Conservation (phyloP, 2,888 invertebrate genomes). For the Labia minor region DNA sequence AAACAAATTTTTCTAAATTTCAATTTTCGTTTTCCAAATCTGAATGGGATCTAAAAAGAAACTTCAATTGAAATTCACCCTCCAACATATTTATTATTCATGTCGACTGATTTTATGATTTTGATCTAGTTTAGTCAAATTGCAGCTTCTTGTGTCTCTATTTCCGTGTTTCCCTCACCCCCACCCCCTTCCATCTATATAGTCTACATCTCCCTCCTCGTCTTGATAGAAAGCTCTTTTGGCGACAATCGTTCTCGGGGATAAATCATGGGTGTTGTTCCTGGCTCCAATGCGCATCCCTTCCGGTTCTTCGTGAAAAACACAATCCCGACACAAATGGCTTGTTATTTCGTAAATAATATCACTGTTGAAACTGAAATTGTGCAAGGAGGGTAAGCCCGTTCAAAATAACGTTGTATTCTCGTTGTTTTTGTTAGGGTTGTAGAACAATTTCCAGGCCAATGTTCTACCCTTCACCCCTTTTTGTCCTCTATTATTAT, state of each 20-base stretch:
- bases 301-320: slow-evolving; percentile 6
- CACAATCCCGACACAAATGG: slow-evolving; percentile 1
- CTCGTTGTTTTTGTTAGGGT: not conserved
- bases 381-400: not conserved
- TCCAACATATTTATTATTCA: not conserved
- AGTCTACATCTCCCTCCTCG: too few species aligned
- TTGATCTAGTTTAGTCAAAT: not conserved
- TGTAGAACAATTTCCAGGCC: not conserved
- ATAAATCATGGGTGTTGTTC: not conserved
- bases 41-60: too few species aligned
- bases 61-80: not conserved
- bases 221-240: not conserved
- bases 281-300: not conserved
- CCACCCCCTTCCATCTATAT: too few species aligned
- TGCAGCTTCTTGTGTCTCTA: slow-evolving; percentile 1
- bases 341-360: slow-evolving; percentile 13
- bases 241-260: not conserved
- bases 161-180: not conserved
- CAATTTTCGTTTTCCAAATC: too few species aligned
- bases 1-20: too few species aligned
- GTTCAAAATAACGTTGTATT: not conserved
- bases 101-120: not conserved
- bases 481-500: not conserved
- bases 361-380: not conserved
- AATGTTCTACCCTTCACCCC: not conserved